These are phyloP conservation scores for Pammene aurita DNA, from an alignment of 2,888 invertebrate genomes.

Conservation along the genomic window DNA sequence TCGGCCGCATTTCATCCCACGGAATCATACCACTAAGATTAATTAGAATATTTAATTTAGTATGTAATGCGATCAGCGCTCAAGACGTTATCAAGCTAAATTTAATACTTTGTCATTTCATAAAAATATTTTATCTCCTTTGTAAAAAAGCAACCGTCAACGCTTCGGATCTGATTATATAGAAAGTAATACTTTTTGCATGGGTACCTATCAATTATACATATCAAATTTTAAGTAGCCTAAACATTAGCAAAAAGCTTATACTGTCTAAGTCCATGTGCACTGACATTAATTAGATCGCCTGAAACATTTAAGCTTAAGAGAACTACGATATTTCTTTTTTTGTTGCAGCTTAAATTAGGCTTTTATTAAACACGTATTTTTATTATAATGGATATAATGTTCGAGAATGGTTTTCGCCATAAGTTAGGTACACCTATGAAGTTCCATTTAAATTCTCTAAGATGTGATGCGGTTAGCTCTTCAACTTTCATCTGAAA, in stretches of 20 bases:
- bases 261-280: constrained; percentile 76
- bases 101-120: constrained; percentile 80
- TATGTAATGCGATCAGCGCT: constrained; percentile 63
- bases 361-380: constrained; percentile 78
- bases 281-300: constrained; percentile 75
- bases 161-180: constrained; percentile 63
- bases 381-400: constrained; percentile 75
- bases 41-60: constrained; percentile 61
- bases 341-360: constrained; percentile 78
- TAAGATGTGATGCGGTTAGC: constrained; percentile 65
- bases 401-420: constrained; percentile 75
- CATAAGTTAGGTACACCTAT: constrained; percentile 78
- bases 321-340: constrained; percentile 68
- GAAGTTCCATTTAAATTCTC: constrained; percentile 80
- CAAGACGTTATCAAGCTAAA: constrained; percentile 64
- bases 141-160: constrained; percentile 67
- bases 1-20: constrained; percentile 66
- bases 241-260: constrained; percentile 72
- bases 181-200: constrained; percentile 73
- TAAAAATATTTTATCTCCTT: constrained; percentile 74
- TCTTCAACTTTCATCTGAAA: constrained; percentile 84
- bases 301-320: constrained; percentile 78
- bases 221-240: constrained; percentile 62
- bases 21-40: constrained; percentile 54
- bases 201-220: constrained; percentile 61